These are phyloP conservation scores for Zaprionus tsacasi DNA, from an alignment of 1,140 invertebrate genomes.

Conservation along the genomic window DNA sequence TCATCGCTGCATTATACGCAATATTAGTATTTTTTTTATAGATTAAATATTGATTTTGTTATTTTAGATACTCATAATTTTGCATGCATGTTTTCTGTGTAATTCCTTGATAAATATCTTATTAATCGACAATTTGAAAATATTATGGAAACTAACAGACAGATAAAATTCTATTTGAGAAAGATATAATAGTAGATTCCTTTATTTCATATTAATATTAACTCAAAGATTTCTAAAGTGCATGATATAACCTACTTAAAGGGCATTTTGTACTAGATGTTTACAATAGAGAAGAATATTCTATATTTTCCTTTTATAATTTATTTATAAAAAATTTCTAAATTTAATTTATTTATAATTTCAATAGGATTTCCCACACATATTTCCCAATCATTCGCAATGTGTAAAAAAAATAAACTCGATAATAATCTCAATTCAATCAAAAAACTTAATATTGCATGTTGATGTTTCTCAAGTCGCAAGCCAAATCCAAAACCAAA, in stretches of 20 bases:
- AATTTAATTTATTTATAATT: slow-evolving; percentile 21
- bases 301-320: neutral
- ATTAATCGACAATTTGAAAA: neutral
- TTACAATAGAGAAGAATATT: neutral
- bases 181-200: too few relatives aligned
- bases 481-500: slow-evolving; percentile 16
- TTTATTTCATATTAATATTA: neutral
- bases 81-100: slow-evolving; percentile 8
- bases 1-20: slow-evolving; percentile 49
- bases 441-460: slow-evolving; percentile 64
- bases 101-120: neutral
- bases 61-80: neutral
- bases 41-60: neutral
- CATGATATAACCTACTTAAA: neutral
- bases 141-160: too few relatives aligned
- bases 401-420: slow-evolving; percentile 51
- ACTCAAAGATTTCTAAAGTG: neutral
- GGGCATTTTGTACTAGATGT: too few relatives aligned
- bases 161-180: too few relatives aligned
- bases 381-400: slow-evolving; percentile 56
- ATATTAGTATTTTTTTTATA: neutral
- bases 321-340: neutral
- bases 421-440: slow-evolving; percentile 31
- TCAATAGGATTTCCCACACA: slow-evolving; percentile 21
- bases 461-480: slow-evolving; percentile 72